Base-by-base conservation (phyloP, 2,113 vertebrate genomes). In the Bambusicola thoracicus region DNA sequence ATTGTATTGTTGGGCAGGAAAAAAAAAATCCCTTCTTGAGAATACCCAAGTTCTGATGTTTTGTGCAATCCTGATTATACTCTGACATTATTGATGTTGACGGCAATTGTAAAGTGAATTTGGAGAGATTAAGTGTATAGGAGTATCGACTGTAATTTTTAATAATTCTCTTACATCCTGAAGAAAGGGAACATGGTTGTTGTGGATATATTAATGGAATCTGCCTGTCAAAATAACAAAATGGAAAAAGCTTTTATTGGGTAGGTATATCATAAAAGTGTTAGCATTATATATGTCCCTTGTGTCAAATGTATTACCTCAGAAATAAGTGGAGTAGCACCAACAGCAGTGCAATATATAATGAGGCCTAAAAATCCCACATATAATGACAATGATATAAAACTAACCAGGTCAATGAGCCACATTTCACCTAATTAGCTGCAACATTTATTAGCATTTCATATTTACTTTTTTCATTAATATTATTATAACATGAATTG, bases 161-260 rank as follows among this genome's bases (percentile, higher is more conserved):
- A 95, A 96, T 96, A 89, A 92, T 86, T 40, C 58, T 73, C 73
- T 79, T 78, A 62, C 43, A 68, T 92, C 78, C 69, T 85, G 43
- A 77, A 86, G 83, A 77, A 81, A 90, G 63, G 24, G 58, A 62
- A 76, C 61, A 40, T 36, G 41, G 59, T 89, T 95, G 59, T 78
- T 94, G 61, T 81, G 92, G 91, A 88, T 55, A 36, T 80, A 91
- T 91, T 92, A 92, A 95, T 88, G 93, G 94, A 85, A 95, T 85
- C 85, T 96, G 91, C 95, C 91, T 94, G 94, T 97, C 95, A 89
- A 83, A 96, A 67, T 84, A 88, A 93, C 91, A 49, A 95, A 92
- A 96, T 56, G 27, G 61, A 82, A 81, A 81, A 85, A 83, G 63
- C 43, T 91, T 91, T 95, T 85, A 86, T 89, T 92, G 34, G 78